A percentile compares a stretch with the other conserved stretches of the same genome.
These are phyloP conservation scores for Stenchaetothrips biformis DNA, from an alignment of 2,888 invertebrate species.

Conservation along the genomic window DNA sequence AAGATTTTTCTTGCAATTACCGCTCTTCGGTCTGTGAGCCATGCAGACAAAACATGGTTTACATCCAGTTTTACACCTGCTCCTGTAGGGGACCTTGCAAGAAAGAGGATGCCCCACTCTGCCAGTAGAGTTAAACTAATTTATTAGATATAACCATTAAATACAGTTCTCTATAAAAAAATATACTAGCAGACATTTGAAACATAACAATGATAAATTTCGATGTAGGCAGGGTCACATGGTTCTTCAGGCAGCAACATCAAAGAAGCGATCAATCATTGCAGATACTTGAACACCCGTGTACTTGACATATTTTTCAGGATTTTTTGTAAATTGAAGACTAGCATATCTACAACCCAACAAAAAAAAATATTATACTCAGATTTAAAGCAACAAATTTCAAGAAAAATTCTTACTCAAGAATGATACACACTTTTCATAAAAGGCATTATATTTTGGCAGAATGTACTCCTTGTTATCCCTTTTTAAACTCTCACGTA, in stretches of 20 bases:
- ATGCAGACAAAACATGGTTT: too few relatives aligned
- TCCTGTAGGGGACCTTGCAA: background rate
- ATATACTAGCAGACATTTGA: conserved; percentile 15
- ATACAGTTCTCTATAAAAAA: background rate
- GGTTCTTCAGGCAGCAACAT: conserved; percentile 66
- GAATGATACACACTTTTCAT: conserved; percentile 55
- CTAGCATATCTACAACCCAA: conserved; percentile 56
- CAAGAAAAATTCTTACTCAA: background rate
- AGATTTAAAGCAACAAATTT: conserved; percentile 23
- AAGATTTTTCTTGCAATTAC: too few relatives aligned
- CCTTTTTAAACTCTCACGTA: conserved; percentile 79
- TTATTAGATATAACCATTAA: background rate
- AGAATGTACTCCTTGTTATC: conserved; percentile 86
- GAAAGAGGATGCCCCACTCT: too few relatives aligned
- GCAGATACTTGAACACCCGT: conserved; percentile 77
- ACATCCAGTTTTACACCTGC: too few relatives aligned
- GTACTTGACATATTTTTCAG: conserved; percentile 88
- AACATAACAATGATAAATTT: background rate
- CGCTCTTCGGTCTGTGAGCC: too few relatives aligned
- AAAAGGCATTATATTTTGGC: conserved; percentile 78
- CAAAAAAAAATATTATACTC: conserved; percentile 27
- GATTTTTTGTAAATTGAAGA: conserved; percentile 85
- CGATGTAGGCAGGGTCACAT: background rate
- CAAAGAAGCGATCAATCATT: conserved; percentile 86
- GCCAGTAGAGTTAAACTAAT: too few relatives aligned